These are phyloP conservation scores for Drosophila sordidapex DNA, from an alignment of 2,888 invertebrate genomes.

Conservation along the genomic window DNA sequence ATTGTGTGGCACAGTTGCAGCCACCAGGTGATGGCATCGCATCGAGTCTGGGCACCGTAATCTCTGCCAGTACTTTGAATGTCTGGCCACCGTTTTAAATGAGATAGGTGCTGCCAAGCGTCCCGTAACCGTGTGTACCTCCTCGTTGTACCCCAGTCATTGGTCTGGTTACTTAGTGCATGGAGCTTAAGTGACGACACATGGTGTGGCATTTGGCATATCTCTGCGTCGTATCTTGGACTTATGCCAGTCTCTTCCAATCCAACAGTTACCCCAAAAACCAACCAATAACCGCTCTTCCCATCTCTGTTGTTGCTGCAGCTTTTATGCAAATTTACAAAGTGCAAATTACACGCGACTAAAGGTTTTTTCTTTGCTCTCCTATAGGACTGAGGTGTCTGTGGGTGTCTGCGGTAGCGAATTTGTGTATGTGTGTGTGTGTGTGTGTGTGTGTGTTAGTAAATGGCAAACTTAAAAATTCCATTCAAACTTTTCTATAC, in stretches of 20 bases:
- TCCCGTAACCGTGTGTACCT: background rate
- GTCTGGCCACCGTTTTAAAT: constrained; percentile 55
- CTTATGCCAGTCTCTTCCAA: constrained; percentile 69
- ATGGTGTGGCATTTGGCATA: constrained; percentile 78
- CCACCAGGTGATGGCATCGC: constrained; percentile 30
- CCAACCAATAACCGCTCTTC: background rate
- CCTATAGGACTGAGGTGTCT: constrained; percentile 56
- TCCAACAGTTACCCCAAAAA: constrained; percentile 31
- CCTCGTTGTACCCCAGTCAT: background rate
- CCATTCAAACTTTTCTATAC: constrained; percentile 76
- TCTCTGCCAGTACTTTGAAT: constrained; percentile 56
- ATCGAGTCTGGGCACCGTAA: constrained; percentile 28
- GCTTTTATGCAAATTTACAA: constrained; percentile 82
- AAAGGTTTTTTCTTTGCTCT: constrained; percentile 73
- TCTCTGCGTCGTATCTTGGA: constrained; percentile 70
- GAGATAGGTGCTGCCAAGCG: constrained; percentile 11
- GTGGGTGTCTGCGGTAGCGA: background rate
- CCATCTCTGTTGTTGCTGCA: constrained; percentile 48
- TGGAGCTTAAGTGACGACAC: constrained; percentile 70
- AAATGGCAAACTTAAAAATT: constrained; percentile 81
- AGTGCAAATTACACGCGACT: constrained; percentile 83
- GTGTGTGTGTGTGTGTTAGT: constrained; percentile 57
- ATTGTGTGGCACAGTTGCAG: constrained; percentile 48
- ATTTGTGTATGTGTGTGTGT: background rate
- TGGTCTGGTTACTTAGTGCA: constrained; percentile 50